A percentile compares a stretch with the other conserved stretches of the same genome.
phyloP scores from a whole-genome alignment of 2,888 invertebrate genomes.

The Eupithecia exiguata region DNA sequence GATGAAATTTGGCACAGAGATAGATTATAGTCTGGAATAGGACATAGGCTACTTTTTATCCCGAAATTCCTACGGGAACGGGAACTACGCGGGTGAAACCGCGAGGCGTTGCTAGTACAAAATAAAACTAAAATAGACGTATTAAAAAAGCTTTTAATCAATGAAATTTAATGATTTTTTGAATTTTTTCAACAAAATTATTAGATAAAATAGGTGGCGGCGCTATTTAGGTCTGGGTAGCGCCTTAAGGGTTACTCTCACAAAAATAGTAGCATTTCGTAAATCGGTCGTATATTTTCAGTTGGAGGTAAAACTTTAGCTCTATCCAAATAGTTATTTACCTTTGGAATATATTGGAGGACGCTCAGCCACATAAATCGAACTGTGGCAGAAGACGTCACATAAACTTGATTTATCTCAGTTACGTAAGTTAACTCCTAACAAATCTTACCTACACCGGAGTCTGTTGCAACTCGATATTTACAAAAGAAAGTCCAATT shows the following conservation, averaged over 20 bases:
- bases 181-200: too few relatives aligned
- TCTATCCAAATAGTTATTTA: slow-evolving; percentile 49
- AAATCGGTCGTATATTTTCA: slow-evolving; percentile 27
- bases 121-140: too few relatives aligned
- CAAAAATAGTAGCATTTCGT: background rate
- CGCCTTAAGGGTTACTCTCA: background rate
- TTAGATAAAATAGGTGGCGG: too few relatives aligned
- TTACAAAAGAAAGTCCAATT: slow-evolving; percentile 39
- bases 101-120: too few relatives aligned
- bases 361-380: slow-evolving; percentile 75
- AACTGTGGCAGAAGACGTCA: slow-evolving; percentile 73
- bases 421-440: slow-evolving; percentile 74
- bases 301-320: slow-evolving; percentile 52
- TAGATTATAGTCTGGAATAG: too few relatives aligned
- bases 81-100: too few relatives aligned
- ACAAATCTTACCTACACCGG: slow-evolving; percentile 64
- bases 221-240: too few relatives aligned
- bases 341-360: slow-evolving; percentile 67
- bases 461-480: slow-evolving; percentile 56
- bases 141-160: too few relatives aligned
- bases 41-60: too few relatives aligned
- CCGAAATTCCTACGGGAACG: too few relatives aligned
- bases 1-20: too few relatives aligned
- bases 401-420: slow-evolving; percentile 82
- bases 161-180: too few relatives aligned